A percentile compares a stretch with the other conserved stretches of the same genome.
These are phyloP conservation scores for Agonopterix heracliana DNA, from an alignment of 2,888 invertebrate species.

Conservation along the genomic window DNA sequence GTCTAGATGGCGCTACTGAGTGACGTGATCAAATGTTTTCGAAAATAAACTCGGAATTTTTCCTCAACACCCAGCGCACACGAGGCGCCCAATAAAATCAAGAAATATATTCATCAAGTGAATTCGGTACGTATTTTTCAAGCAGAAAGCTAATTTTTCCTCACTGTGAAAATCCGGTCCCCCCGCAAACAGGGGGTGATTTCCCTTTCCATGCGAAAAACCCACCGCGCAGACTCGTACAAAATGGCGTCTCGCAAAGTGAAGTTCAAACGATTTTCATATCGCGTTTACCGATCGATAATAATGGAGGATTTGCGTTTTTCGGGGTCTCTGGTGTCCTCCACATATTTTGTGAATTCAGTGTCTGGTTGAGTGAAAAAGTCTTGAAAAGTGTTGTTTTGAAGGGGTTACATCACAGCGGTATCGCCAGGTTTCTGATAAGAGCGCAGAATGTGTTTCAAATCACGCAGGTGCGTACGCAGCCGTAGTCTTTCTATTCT, in stretches of 20 bases:
- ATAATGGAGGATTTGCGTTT: constrained; percentile 73
- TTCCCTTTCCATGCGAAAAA: constrained; percentile 71
- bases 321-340: constrained; percentile 66
- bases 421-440: constrained; percentile 58
- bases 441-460: constrained; percentile 69
- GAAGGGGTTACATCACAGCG: constrained; percentile 70
- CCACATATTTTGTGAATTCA: constrained; percentile 55
- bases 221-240: constrained; percentile 81
- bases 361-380: constrained; percentile 59
- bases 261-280: constrained; percentile 64
- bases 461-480: constrained; percentile 97
- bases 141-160: constrained; percentile 26
- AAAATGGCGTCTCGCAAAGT: constrained; percentile 80
- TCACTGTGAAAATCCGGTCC: constrained; percentile 44
- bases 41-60: constrained; percentile 69
- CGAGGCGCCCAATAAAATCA: constrained; percentile 33
- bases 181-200: constrained; percentile 67
- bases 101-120: constrained; percentile 26
- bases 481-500: constrained; percentile 91
- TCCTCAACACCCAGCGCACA: constrained; percentile 40
- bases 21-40: constrained; percentile 69
- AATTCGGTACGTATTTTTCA: constrained; percentile 48
- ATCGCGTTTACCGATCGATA: constrained; percentile 80
- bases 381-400: constrained; percentile 68
- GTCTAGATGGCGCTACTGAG: constrained; percentile 48